Base-by-base conservation (phyloP, 2,797 vertebrate genomes). In the Danio aesculapii region DNA sequence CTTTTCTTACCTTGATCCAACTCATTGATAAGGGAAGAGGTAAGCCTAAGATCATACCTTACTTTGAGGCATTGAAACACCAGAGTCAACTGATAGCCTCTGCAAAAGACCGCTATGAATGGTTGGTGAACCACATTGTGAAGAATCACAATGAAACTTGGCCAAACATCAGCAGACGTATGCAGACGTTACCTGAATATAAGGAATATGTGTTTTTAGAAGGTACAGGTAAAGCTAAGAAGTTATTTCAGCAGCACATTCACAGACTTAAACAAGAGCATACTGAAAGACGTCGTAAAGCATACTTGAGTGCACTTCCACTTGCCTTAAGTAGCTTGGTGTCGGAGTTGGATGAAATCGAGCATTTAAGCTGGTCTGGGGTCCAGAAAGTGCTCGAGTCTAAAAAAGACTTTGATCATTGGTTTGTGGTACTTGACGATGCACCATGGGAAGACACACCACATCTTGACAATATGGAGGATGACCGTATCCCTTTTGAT, bases 71-170 rank as follows among this genome's bases (percentile, higher is more conserved):
- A 0, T 81, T 97, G 67, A 97, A 97, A 80, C 95, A 96, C 82
- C 96, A 97, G 82, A 97, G 96, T 69, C 95, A 96, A 53, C 94
- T 96, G 81, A 96, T 96, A 12, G 96, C 95, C 0, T 92, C 94
- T 0, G 94, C 95, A 0, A 96, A 97, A 77, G 96, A 96, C 87
- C 93, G 92, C 50, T 97, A 97, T 11, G 96, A 97, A 87, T 96
- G 95, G 95, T 86, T 97, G 44, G 95, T 96, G 3, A 88, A 94
- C 74, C 94, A 95, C 49, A 87, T 95, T 0, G 95, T 97, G 39
- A 96, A 95, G 75, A 94, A 88, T 84, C 95, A 96, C 91, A 94
- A 95, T 1, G 96, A 97, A 86, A 92, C 86, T 0, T 97, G 96
- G 96, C 53, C 61, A 0, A 89, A 80, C 11, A 89, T 91, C 4